A percentile compares a stretch with the other conserved stretches of the same genome.
Conservation (phyloP, 2,113 vertebrate genomes). For the Sinocyclocheilus anshuiensis region DNA sequence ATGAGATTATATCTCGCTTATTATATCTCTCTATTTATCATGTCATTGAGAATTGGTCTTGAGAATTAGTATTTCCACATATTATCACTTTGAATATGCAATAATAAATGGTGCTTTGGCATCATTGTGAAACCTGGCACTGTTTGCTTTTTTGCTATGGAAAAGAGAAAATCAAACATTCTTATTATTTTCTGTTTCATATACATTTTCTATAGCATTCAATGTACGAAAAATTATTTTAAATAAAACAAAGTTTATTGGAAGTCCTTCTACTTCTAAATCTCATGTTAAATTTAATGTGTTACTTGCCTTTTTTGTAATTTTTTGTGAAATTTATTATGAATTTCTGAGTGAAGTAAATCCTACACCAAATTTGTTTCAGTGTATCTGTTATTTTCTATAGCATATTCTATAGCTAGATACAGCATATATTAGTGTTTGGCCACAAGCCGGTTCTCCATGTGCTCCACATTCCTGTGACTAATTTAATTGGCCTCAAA, state of each 20-base stretch:
- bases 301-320: too few species aligned
- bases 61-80: neutral
- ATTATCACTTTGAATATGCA: neutral
- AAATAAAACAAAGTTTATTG: too few species aligned
- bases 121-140: neutral
- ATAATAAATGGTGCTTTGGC: neutral
- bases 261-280: too few species aligned
- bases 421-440: neutral
- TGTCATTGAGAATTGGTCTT: neutral
- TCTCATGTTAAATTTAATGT: too few species aligned
- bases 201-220: too few species aligned
- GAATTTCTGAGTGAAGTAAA: too few species aligned
- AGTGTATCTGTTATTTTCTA: neutral
- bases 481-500: constrained; percentile 19
- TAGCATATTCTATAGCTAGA: neutral
- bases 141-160: neutral
- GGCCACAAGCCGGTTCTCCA: constrained; percentile 24
- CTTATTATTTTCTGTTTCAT: neutral
- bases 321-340: too few species aligned
- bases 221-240: too few species aligned
- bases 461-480: constrained; percentile 12
- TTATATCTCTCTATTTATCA: too few species aligned
- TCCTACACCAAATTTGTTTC: too few species aligned
- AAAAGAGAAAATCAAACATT: neutral
- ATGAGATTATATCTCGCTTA: too few species aligned